Percentiles rank a stretch among this genome's conserved stretches.
phyloP scores from a whole-genome alignment of 1,140 invertebrate genomes.

The Hyles euphorbiae region DNA sequence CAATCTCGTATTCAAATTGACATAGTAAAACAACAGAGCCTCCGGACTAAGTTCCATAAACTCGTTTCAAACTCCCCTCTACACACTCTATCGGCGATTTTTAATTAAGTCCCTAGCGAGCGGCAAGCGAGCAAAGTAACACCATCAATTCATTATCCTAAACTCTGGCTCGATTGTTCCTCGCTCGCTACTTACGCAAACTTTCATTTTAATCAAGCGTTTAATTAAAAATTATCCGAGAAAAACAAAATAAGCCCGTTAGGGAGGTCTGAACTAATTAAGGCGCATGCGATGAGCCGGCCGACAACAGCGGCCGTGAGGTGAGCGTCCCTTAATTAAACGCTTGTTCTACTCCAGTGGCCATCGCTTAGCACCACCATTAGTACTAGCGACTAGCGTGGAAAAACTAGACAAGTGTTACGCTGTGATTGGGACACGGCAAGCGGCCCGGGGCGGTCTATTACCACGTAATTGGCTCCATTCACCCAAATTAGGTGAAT shows the following conservation, averaged over 20 bases:
- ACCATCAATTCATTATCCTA: slow-evolving; percentile 76
- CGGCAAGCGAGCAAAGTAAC: slow-evolving; percentile 68
- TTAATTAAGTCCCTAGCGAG: slow-evolving; percentile 73
- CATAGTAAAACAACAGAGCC: slow-evolving; percentile 71
- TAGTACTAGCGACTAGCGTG: slow-evolving; percentile 29
- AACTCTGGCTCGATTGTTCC: slow-evolving; percentile 73
- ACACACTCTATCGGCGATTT: slow-evolving; percentile 74
- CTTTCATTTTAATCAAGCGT: slow-evolving; percentile 76
- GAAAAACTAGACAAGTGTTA: slow-evolving; percentile 59
- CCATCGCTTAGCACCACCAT: slow-evolving; percentile 58
- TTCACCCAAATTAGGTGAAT: background rate
- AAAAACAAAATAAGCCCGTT: slow-evolving; percentile 75
- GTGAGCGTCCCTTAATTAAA: slow-evolving; percentile 70
- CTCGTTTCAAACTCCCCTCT: slow-evolving; percentile 69
- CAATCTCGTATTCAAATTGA: slow-evolving; percentile 73
- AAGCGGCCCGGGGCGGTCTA: too few relatives aligned
- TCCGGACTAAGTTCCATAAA: slow-evolving; percentile 69
- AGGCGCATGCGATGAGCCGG: slow-evolving; percentile 68
- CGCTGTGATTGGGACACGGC: slow-evolving; percentile 15
- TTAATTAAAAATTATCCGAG: slow-evolving; percentile 76
- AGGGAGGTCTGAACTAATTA: slow-evolving; percentile 72
- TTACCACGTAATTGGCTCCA: too few relatives aligned
- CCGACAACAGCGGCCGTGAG: slow-evolving; percentile 53
- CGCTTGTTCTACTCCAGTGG: slow-evolving; percentile 61
- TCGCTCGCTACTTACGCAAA: slow-evolving; percentile 74